These are phyloP conservation scores for Carettochelys insculpta DNA, from an alignment of 2,113 vertebrate species.

Conservation along the genomic window DNA sequence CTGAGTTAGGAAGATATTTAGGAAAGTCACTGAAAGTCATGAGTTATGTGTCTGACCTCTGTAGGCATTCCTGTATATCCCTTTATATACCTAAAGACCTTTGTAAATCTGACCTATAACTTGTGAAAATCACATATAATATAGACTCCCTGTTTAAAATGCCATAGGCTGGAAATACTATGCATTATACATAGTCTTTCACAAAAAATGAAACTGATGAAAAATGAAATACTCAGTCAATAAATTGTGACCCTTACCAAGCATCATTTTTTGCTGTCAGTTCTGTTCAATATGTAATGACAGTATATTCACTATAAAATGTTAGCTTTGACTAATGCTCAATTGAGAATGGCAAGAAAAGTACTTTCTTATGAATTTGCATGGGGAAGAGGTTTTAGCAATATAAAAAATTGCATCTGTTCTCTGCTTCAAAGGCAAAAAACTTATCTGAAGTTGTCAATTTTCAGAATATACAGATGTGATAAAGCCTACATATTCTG, in stretches of 20 bases:
- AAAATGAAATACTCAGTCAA: not conserved
- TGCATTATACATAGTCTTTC: too few relatives aligned
- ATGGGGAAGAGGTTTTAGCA: not conserved
- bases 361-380: not conserved
- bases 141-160: not conserved
- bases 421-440: not conserved
- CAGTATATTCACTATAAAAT: not conserved
- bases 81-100: not conserved
- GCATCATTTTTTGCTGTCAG: not conserved
- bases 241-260: not conserved
- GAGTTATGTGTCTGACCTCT: not conserved
- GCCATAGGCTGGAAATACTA: too few relatives aligned
- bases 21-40: not conserved
- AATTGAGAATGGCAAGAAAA: not conserved
- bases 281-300: not conserved
- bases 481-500: not conserved
- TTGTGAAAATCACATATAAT: not conserved
- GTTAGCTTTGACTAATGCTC: not conserved
- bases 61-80: not conserved
- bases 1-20: not conserved
- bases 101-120: not conserved
- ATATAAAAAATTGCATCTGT: not conserved
- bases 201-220: not conserved
- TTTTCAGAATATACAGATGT: not conserved
- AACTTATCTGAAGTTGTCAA: not conserved